Evolutionary conservation across 2,797 vertebrate genomes (phyloP).

Genomic region (Macrochelys suwanniensis): DNA sequence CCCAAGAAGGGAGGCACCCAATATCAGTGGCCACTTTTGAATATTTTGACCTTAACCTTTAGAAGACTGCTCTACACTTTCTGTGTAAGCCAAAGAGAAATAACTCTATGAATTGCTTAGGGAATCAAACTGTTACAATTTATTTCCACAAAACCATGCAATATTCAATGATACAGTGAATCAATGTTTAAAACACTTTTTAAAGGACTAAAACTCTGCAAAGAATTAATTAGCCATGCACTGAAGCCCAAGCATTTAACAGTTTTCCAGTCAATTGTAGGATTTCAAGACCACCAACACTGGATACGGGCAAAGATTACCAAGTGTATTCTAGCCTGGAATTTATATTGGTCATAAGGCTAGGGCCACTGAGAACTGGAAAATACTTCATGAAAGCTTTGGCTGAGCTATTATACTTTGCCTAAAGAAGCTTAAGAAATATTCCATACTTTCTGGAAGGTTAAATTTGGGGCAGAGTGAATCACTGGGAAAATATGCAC

Average conservation of each 20-base stretch:
- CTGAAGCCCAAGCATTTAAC: constrained; percentile 67
- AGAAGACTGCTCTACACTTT: constrained; percentile 44
- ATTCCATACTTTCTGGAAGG: constrained; percentile 2
- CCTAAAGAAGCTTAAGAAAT: constrained; percentile 26
- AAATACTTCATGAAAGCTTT: constrained; percentile 60
- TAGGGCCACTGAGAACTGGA: constrained; percentile 55
- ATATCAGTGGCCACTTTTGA: not conserved
- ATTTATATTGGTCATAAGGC: constrained; percentile 53
- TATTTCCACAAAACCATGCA: constrained; percentile 73
- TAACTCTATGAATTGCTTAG: constrained; percentile 52
- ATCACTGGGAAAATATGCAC: constrained; percentile 52
- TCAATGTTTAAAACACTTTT: constrained; percentile 74
- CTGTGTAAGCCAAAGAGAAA: not conserved
- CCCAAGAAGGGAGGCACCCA: not conserved
- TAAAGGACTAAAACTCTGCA: constrained; percentile 72
- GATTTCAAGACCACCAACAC: constrained; percentile 75
- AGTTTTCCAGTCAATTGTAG: constrained; percentile 61
- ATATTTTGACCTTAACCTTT: constrained; percentile 28
- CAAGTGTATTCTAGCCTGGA: constrained; percentile 62
- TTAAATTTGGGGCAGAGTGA: constrained; percentile 62
- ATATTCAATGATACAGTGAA: constrained; percentile 74
- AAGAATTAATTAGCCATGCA: constrained; percentile 78
- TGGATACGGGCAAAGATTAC: constrained; percentile 68
- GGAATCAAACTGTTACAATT: constrained; percentile 71
- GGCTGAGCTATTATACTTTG: constrained; percentile 26